These are phyloP conservation scores for Prunella strophiata DNA, from an alignment of 2,797 vertebrate species.

Conservation along the genomic window DNA sequence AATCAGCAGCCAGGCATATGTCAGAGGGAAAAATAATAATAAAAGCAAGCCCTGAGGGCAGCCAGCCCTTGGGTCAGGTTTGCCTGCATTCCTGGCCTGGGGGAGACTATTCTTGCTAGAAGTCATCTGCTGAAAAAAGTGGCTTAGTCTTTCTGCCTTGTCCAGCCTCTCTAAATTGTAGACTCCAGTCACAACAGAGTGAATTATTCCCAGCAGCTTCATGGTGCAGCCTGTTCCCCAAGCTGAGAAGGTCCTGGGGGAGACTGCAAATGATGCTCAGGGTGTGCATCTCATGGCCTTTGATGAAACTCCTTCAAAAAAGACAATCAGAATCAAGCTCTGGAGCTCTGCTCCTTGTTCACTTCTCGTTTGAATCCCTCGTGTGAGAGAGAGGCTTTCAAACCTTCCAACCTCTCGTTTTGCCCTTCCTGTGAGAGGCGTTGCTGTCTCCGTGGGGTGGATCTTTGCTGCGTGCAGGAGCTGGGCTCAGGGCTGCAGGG, in stretches of 20 bases:
- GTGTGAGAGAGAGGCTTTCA: background rate
- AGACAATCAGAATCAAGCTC: background rate
- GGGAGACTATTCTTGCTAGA: constrained; percentile 5
- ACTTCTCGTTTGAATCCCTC: background rate
- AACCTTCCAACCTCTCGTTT: background rate
- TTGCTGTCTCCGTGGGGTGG: fast-evolving
- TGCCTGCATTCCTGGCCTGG: constrained; percentile 48
- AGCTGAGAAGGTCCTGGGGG: background rate
- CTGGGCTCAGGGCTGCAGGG: background rate
- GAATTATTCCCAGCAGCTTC: background rate
- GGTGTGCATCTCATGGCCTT: background rate
- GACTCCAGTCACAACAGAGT: background rate
- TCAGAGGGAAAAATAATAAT: constrained; percentile 14
- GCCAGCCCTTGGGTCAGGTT: constrained; percentile 45
- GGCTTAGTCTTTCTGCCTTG: background rate
- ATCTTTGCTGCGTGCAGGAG: fast-evolving
- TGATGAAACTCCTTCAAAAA: background rate
- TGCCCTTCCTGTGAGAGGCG: background rate
- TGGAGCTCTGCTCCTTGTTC: background rate
- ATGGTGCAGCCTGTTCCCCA: background rate
- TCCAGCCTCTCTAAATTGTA: background rate
- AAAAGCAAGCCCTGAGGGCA: constrained; percentile 31
- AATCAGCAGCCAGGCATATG: background rate
- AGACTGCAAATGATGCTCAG: background rate
- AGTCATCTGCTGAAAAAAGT: background rate